Conservation (phyloP, 2,113 vertebrate genomes). For the Tenebrosternarchus preto region DNA sequence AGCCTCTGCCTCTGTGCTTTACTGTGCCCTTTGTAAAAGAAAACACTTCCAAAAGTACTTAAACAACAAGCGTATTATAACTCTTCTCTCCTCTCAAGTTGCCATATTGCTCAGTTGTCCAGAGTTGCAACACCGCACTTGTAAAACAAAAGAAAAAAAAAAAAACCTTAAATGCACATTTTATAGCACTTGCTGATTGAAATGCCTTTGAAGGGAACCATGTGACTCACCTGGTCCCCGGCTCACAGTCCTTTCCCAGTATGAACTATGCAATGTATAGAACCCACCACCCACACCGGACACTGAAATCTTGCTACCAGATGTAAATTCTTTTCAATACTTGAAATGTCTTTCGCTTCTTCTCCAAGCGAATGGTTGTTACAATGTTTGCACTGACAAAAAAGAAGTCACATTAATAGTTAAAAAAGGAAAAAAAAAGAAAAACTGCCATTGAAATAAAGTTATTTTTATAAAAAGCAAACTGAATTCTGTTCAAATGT, state of each 20-base stretch:
- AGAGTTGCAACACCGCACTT: slow-evolving; percentile 74
- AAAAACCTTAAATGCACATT: slow-evolving; percentile 75
- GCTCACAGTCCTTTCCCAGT: slow-evolving; percentile 74
- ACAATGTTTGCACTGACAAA: slow-evolving; percentile 95
- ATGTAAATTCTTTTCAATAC: slow-evolving; percentile 81
- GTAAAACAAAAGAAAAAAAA: slow-evolving; percentile 48
- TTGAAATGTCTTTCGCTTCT: slow-evolving; percentile 93
- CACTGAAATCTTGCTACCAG: slow-evolving; percentile 79
- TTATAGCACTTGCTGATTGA: slow-evolving; percentile 87
- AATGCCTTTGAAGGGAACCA: slow-evolving; percentile 84
- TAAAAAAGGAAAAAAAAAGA: slow-evolving; percentile 48
- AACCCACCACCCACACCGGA: slow-evolving; percentile 81
- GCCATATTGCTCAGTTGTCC: slow-evolving; percentile 70
- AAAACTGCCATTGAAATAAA: slow-evolving; percentile 89
- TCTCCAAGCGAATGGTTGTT: slow-evolving; percentile 88
- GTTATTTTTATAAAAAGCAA: slow-evolving; percentile 98
- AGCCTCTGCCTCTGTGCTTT: neutral
- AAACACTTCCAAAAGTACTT: slow-evolving; percentile 35
- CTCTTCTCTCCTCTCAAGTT: slow-evolving; percentile 54
- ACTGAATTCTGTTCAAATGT: slow-evolving; percentile 89
- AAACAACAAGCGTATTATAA: slow-evolving; percentile 18
- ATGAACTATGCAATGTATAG: slow-evolving; percentile 98
- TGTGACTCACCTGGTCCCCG: slow-evolving; percentile 71
- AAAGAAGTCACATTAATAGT: slow-evolving; percentile 86
- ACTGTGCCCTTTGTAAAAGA: slow-evolving; percentile 15